Conservation (phyloP, 2,113 vertebrate genomes). For the Australoheros scitulus region DNA sequence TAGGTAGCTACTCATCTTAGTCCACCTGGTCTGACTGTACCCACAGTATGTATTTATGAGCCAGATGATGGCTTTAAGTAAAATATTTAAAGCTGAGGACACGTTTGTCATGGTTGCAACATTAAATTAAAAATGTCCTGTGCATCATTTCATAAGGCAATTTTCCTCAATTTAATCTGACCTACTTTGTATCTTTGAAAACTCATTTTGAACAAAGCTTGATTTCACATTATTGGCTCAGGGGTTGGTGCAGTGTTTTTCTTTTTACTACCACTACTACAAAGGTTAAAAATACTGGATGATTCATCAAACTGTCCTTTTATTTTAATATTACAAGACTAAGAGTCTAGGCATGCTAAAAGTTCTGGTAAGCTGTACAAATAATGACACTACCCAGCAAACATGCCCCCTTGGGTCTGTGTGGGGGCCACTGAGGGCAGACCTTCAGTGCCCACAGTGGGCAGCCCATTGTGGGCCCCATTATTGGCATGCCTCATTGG, state of each 20-base stretch:
- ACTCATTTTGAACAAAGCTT: not conserved
- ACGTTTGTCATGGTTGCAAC: not conserved
- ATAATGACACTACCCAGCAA: not conserved
- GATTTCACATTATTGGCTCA: not conserved
- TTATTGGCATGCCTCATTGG: not conserved
- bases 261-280: not conserved
- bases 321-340: not conserved
- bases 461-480: not conserved
- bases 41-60: not conserved
- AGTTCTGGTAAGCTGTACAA: rapidly evolving
- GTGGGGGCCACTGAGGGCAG: not conserved
- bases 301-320: not conserved
- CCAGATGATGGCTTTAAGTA: not conserved
- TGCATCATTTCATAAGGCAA: no score
- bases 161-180: not conserved
- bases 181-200: not conserved
- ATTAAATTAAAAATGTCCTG: not conserved
- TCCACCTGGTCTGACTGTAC: not conserved
- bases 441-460: not conserved
- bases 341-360: not conserved
- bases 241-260: not conserved
- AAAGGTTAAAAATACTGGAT: not conserved
- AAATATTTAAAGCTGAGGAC: not conserved
- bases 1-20: not conserved
- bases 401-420: not conserved